Evolutionary conservation across 2,113 vertebrate species (phyloP).

Genomic region (Corythaixoides concolor): DNA sequence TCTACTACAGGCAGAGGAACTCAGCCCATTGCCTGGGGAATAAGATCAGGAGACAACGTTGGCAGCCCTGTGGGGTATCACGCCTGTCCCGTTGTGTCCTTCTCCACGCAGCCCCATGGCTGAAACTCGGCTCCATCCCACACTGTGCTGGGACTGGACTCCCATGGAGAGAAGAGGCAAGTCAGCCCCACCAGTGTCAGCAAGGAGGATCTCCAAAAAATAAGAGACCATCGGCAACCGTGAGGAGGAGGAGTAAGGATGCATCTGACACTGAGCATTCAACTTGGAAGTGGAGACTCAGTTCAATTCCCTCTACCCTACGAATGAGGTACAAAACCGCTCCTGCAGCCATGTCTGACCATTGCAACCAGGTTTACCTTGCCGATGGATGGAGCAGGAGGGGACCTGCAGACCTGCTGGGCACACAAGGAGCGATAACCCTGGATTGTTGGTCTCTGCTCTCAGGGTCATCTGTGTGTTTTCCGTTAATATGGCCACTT

Average conservation of each 20-base stretch:
- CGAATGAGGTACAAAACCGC: neutral
- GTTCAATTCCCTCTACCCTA: neutral
- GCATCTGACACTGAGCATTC: neutral
- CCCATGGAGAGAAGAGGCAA: neutral
- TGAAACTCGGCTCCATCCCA: neutral
- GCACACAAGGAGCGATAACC: neutral
- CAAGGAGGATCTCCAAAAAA: neutral
- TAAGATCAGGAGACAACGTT: neutral
- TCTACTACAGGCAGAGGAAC: neutral
- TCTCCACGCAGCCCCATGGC: neutral
- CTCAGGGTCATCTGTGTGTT: neutral
- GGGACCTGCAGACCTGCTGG: neutral
- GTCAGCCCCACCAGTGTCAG: neutral
- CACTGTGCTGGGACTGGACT: neutral
- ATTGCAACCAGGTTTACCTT: neutral
- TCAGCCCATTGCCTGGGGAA: rapidly evolving
- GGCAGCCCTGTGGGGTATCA: neutral
- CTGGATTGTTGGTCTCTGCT: neutral
- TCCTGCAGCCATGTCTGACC: neutral
- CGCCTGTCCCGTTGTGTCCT: rapidly evolving
- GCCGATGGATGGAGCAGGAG: neutral
- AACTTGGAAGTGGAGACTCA: neutral
- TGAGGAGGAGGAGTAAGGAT: neutral
- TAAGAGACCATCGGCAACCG: neutral
- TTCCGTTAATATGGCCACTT: neutral